Percentiles rank a stretch among this genome's conserved stretches.
Evolutionary conservation across 2,888 invertebrate genomes (phyloP).

Genomic region (Agrochola macilenta): DNA sequence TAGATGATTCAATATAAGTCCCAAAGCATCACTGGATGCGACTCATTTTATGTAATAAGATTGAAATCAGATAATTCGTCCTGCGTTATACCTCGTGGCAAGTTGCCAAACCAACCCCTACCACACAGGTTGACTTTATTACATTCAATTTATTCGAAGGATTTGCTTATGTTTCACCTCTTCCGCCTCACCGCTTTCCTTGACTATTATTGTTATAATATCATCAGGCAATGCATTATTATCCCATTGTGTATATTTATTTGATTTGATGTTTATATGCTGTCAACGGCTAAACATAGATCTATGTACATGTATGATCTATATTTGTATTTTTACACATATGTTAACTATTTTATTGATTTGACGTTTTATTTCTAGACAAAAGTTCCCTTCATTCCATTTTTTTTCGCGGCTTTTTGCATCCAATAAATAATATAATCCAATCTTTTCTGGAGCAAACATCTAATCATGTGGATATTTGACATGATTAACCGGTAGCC

Average conservation of each 20-base stretch:
- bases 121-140: slow-evolving; percentile 35
- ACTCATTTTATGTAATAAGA: slow-evolving; percentile 33
- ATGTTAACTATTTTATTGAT: neutral
- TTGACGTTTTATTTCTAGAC: neutral
- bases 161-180: slow-evolving; percentile 31
- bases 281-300: too few relatives aligned
- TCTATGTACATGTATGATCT: too few relatives aligned
- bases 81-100: slow-evolving; percentile 20
- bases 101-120: slow-evolving; percentile 20
- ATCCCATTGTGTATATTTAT: neutral
- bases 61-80: slow-evolving; percentile 41
- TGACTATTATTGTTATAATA: neutral
- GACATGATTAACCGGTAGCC: neutral
- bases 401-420: neutral
- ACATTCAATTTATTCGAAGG: slow-evolving; percentile 37
- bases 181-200: neutral
- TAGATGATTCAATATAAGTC: slow-evolving; percentile 27
- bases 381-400: neutral
- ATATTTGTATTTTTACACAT: too few relatives aligned
- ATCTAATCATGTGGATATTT: neutral
- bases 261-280: too few relatives aligned
- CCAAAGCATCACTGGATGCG: slow-evolving; percentile 18
- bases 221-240: neutral
- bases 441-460: neutral
- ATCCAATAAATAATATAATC: too few relatives aligned